Conservation (phyloP, 2,888 invertebrate genomes). For the Danaus chrysippus region DNA sequence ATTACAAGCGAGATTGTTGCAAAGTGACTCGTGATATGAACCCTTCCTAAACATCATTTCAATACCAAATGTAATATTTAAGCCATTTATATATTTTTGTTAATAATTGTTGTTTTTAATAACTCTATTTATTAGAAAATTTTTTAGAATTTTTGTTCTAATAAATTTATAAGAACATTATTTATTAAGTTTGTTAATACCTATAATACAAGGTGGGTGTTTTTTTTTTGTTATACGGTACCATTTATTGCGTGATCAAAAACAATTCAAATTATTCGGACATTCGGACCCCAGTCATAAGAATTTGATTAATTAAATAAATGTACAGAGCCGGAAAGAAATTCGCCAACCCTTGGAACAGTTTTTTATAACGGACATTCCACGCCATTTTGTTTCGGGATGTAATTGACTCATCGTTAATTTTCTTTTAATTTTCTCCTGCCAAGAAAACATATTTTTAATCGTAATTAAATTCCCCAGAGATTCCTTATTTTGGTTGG, state of each 20-base stretch:
- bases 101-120: constrained; percentile 23
- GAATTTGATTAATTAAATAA: constrained; percentile 78
- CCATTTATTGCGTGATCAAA: constrained; percentile 20
- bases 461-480: constrained; percentile 29
- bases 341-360: constrained; percentile 67
- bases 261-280: constrained; percentile 66
- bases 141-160: neutral
- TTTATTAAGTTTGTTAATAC: neutral
- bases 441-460: constrained; percentile 34
- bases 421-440: constrained; percentile 56
- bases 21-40: constrained; percentile 71
- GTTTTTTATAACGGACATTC: constrained; percentile 68
- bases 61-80: constrained; percentile 49
- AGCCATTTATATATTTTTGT: constrained; percentile 32
- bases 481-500: constrained; percentile 14
- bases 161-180: neutral
- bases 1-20: constrained; percentile 71
- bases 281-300: constrained; percentile 72
- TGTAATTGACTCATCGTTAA: constrained; percentile 71
- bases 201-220: neutral
- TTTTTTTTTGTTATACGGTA: constrained; percentile 9
- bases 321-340: constrained; percentile 70
- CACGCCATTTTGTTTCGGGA: constrained; percentile 61
- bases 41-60: constrained; percentile 61
- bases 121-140: constrained; percentile 2